phyloP scores from a whole-genome alignment of 1,140 invertebrate species.

The Philopotamus ludificatus region DNA sequence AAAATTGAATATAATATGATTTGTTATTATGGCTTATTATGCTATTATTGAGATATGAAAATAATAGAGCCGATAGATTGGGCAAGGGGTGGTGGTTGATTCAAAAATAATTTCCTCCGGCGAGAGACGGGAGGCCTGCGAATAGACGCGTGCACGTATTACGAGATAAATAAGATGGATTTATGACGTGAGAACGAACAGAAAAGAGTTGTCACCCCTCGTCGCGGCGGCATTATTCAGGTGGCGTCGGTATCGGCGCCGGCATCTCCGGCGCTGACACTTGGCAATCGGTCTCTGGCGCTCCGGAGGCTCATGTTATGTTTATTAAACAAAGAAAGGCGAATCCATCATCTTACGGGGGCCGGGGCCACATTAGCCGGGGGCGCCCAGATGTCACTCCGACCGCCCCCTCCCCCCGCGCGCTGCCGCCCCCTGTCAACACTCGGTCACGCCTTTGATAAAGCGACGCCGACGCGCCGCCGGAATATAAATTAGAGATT shows the following conservation, averaged over 20 bases:
- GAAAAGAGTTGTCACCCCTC: neutral
- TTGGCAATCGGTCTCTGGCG: neutral
- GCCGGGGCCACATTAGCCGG: conserved; percentile 30
- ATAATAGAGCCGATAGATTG: too few species aligned
- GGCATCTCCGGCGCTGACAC: conserved; percentile 12
- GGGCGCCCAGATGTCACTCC: conserved; percentile 22
- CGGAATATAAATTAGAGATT: conserved; percentile 44
- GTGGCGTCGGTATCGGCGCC: neutral
- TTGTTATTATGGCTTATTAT: too few species aligned
- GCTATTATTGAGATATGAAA: too few species aligned
- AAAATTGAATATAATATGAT: too few species aligned
- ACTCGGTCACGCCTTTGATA: conserved; percentile 40
- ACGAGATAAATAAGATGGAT: too few species aligned
- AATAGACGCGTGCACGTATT: too few species aligned
- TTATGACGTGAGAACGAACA: too few species aligned
- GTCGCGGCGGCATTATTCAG: conserved; percentile 5
- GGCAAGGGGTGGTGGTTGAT: too few species aligned
- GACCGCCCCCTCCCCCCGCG: conserved; percentile 2
- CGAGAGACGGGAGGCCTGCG: too few species aligned
- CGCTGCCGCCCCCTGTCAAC: conserved; percentile 29
- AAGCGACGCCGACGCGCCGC: conserved; percentile 38
- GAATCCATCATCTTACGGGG: conserved; percentile 39
- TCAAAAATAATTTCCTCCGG: too few species aligned
- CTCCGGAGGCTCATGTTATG: conserved; percentile 29
- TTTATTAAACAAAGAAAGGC: conserved; percentile 43